Percentiles rank a stretch among this genome's conserved stretches.
Evolutionary conservation across 1,140 invertebrate genomes (phyloP).

Genomic region (Papilio xuthus): DNA sequence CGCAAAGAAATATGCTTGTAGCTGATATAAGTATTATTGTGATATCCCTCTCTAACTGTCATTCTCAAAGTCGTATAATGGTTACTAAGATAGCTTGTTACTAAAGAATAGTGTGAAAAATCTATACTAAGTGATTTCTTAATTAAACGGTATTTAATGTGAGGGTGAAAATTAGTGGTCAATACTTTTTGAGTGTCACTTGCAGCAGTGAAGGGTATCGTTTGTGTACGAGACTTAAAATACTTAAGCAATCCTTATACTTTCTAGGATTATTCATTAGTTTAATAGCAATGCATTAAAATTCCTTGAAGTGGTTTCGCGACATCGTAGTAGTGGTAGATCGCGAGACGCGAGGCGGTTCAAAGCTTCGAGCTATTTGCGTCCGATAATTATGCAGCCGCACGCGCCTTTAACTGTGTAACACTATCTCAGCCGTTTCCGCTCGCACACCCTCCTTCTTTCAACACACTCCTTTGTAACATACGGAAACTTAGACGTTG

Average conservation of each 20-base stretch:
- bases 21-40: no score
- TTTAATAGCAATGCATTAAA: constrained; percentile 24
- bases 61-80: no score
- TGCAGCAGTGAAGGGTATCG: not conserved
- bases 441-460: constrained; percentile 48
- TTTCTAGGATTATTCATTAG: not conserved
- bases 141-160: no score
- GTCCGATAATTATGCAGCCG: constrained; percentile 73
- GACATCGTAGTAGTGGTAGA: constrained; percentile 59
- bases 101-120: no score
- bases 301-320: constrained; percentile 51
- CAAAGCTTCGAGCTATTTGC: constrained; percentile 70
- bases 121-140: no score
- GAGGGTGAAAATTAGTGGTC: no score
- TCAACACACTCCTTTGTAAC: constrained; percentile 21
- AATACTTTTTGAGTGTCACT: not conserved
- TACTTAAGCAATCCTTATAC: not conserved
- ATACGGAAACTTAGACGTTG: constrained; percentile 14
- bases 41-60: no score
- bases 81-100: no score
- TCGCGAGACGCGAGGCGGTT: constrained; percentile 50
- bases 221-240: not conserved
- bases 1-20: not conserved
- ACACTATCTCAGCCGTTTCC: constrained; percentile 72
- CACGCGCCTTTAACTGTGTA: constrained; percentile 76